Base-by-base conservation (phyloP, 2,113 vertebrate species). In the Eulacestoma nigropectus region DNA sequence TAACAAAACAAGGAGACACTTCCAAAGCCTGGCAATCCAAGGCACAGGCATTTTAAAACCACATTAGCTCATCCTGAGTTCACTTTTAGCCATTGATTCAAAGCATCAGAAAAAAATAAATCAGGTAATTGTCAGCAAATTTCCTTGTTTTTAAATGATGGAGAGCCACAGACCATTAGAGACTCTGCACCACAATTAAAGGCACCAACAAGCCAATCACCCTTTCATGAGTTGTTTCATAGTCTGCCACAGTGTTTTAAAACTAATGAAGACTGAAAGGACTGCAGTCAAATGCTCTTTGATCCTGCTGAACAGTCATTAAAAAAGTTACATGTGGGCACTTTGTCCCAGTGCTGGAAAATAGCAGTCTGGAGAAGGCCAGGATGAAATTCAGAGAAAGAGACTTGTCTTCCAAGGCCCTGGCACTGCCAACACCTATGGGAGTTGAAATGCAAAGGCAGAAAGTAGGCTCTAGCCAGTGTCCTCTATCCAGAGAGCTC, bases 21-120 rank as follows among this genome's bases (percentile, higher is more conserved):
- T 87, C 30, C 64, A 87, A 79, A 50, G 56, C 50, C 39, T 73
- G 79, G 62, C 62, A 74, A 44, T 37, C 39, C 3, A 4, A 84
- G 17, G n/a, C 65, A 60, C 1, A 3, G 3, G 35, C 3, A 25
- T 80, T 91, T 87, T 50, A 55, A 84, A 93, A 55, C 13, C 12
- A 0, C 50, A 80, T 89, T 86, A 87, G 37, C 62, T 75, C 49
- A 76, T 49, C 32, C 49, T 0, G 2, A 77, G 15, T 13, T 87
- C 65, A 30, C 69, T 88, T 60, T 76, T 8, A 94, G 67, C 50
- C 85, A 72, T 42, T 35, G 63, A 93, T 67, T 93, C 72, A 65
- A 89, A 70, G 41, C 74, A 74, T 39, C 29, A 50, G 32, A 59
- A 86, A 80, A 84, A 68, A 50, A 41, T 4, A 39, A 50, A 68